Evolutionary conservation across 2,113 vertebrate species (phyloP).

Genomic region (Pluvianellus socialis): DNA sequence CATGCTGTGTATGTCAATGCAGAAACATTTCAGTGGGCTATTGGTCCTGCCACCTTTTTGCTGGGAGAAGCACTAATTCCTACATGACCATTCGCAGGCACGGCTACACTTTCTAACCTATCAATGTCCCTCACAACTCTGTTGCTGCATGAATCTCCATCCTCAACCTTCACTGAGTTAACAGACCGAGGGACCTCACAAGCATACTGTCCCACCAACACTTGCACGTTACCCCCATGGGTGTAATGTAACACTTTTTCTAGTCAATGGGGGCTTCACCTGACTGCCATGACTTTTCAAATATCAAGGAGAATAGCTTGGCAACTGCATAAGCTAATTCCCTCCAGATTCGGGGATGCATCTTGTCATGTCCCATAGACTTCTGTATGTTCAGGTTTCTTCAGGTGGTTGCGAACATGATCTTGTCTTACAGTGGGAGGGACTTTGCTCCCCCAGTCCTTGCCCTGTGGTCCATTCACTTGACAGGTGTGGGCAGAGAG

Average conservation of each 20-base stretch:
- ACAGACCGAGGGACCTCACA: too few relatives aligned
- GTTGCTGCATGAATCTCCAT: too few relatives aligned
- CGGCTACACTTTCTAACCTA: too few relatives aligned
- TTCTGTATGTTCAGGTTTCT: background rate
- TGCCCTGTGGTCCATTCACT: background rate
- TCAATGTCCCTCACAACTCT: too few relatives aligned
- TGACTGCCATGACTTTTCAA: background rate
- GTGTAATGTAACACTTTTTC: background rate
- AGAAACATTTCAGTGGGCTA: too few relatives aligned
- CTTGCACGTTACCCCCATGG: too few relatives aligned
- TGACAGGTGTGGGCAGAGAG: background rate
- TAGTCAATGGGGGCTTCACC: background rate
- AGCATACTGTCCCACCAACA: too few relatives aligned
- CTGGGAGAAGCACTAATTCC: too few relatives aligned
- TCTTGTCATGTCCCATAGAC: background rate
- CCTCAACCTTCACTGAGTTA: too few relatives aligned
- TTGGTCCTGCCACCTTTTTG: too few relatives aligned
- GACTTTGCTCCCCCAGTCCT: background rate
- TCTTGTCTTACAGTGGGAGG: background rate
- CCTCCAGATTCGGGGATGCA: background rate
- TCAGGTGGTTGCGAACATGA: background rate
- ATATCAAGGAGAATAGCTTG: background rate
- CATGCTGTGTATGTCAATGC: too few relatives aligned
- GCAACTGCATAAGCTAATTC: background rate
- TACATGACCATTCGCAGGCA: too few relatives aligned